Evolutionary conservation across 2,113 vertebrate species (phyloP), one percentile per base, ranked within the genome.

Genomic region (Bettongia penicillata): DNA sequence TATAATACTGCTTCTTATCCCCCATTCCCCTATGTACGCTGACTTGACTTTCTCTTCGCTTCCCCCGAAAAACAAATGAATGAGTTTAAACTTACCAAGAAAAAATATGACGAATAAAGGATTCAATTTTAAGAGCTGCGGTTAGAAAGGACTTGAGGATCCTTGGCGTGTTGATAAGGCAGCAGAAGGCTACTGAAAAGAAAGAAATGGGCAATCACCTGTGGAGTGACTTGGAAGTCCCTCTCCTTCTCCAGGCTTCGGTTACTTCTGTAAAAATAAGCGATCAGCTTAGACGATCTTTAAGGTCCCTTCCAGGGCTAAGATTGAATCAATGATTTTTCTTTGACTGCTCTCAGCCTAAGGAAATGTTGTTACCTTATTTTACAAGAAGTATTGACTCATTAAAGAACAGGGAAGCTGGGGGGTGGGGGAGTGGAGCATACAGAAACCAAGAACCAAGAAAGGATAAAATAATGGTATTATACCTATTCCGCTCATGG

Each of bases 91-190:
- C 53, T 61, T 53, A 49, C 49, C 53, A 93, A 93, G 68, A 3
- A 43, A 77, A 43, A 22, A n/a, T 61, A 16, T 43, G 22, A 92
- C 51, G 92, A 91, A 93, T 49, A 16, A 90, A 93, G 89, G n/a
- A 93, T 68, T 95, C 43, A n/a, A 53, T 23, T 16, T 95, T 93
- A 95, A 95, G 68, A 95, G n/a, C 61, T 96, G 31, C 8, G 22
- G 31, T 16, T 12, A 49, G 57, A 95, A 96, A 97, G 92, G 61
- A 95, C 90, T 96, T 95, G 51, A 94, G 90, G n/a, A 91, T 92
- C 84, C 51, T 52, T 90, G 49, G 51, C 53, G 26, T 91, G 50
- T 52, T 52, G 84, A 37, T 14, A 94, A 96, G 90, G 48, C 89
- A 90, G 24, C 89, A 1, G 68, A 52, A 91, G 47, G n/a, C 24